Base-by-base conservation (phyloP, 2,888 invertebrate species). In the Mythimna vitellina region DNA sequence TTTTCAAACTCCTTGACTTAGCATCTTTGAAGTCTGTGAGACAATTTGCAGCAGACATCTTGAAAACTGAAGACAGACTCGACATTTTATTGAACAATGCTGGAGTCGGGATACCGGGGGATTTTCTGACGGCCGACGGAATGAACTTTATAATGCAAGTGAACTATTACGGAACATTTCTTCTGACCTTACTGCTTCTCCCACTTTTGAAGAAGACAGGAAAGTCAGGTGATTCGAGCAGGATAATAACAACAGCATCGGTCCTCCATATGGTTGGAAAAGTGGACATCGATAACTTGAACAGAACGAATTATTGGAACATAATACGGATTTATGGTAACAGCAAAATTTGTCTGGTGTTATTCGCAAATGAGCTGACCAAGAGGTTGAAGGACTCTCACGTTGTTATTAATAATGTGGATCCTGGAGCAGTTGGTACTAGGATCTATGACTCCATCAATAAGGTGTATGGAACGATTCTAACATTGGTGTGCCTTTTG, bases 141-240 rank as follows among this genome's bases (percentile, higher is more conserved):
- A 92, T 99, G 72, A 98, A 98, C 90, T 93, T 97, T 77, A 98
- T 98, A 9, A 98, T 99, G 98, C 99, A 98, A 46, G 98, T 99
- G 3, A 99, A 99, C 92, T 98, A 99, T 88, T 98, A 98, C 91
- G 99, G 99, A 0, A 98, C 98, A 38, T 99, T 99, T 90, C 95
- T 99, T 35, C 95, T 92, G 6, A 91, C 90, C 0, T 70, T 87
- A 1, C 81, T 91, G 4, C 78, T 92, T 6, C 62, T 91, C 6
- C 91, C 91, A 6, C 81, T 91, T 46, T 49, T 92, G 32, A 88
- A 87, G 46, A 89, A 86, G 53, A 83, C 88, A 1, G 93, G 92
- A 0, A 86, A 74, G 0, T 65, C 81, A 5, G 97, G 97, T 1
- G 75, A 80, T 2, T 80, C 88, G 0, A 88, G 88, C 65, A 84